Evolutionary conservation across 2,888 invertebrate genomes (phyloP).

Genomic region (Lordiphosa andalusiaca): DNA sequence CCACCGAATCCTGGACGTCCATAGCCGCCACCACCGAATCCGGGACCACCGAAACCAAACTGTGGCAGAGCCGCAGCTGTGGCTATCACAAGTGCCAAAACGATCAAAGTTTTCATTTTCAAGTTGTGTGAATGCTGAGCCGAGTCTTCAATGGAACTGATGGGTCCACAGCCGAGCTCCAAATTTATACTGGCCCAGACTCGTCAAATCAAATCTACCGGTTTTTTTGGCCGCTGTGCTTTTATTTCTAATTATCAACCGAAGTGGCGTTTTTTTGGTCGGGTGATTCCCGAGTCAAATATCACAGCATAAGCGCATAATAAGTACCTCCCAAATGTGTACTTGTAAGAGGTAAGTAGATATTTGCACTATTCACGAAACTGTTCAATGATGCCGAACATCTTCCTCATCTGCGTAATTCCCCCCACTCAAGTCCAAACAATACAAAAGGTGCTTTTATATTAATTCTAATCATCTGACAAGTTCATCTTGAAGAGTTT

Average conservation of each 20-base stretch:
- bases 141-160: slow-evolving; percentile 51
- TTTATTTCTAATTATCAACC: slow-evolving; percentile 51
- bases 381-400: background rate
- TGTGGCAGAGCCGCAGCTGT: slow-evolving; percentile 62
- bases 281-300: slow-evolving; percentile 9
- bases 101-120: slow-evolving; percentile 69
- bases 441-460: slow-evolving; percentile 15
- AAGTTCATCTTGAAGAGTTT: slow-evolving; percentile 71
- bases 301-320: background rate
- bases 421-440: slow-evolving; percentile 7
- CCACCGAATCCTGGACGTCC: slow-evolving; percentile 18
- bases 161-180: slow-evolving; percentile 21
- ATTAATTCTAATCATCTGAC: slow-evolving; percentile 46
- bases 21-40: slow-evolving; percentile 22
- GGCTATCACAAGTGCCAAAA: slow-evolving; percentile 66
- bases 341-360: slow-evolving; percentile 1
- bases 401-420: slow-evolving; percentile 41
- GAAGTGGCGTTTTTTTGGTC: slow-evolving; percentile 1
- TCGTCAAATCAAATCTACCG: slow-evolving; percentile 37
- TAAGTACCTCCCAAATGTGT: no score
- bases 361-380: slow-evolving; percentile 6
- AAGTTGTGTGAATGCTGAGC: slow-evolving; percentile 1
- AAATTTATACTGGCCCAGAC: slow-evolving; percentile 52
- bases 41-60: slow-evolving; percentile 27
- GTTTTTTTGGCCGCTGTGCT: slow-evolving; percentile 46